These are phyloP conservation scores for Ammodytes dubius DNA, from an alignment of 2,113 vertebrate species.

Conservation along the genomic window DNA sequence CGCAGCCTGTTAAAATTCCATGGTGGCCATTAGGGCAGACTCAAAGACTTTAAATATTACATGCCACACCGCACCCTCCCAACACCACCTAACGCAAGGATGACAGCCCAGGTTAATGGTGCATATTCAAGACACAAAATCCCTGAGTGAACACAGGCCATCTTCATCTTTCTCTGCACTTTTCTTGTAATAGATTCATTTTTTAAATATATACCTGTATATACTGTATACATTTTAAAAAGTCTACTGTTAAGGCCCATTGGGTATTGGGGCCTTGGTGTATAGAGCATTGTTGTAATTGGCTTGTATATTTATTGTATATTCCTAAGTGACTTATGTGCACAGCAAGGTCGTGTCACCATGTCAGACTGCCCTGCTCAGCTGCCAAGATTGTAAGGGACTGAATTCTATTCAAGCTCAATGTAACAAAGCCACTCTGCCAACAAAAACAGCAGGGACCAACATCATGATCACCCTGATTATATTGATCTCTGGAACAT, in stretches of 20 bases:
- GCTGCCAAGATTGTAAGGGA: conserved; percentile 33
- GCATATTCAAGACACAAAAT: conserved; percentile 46
- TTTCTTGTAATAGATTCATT: conserved; percentile 19
- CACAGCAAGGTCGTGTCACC: conserved; percentile 31
- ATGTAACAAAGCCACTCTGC: conserved; percentile 14
- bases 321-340: conserved; percentile 49
- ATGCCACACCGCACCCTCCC: conserved; percentile 18
- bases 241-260: background rate
- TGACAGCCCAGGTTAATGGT: conserved; percentile 31
- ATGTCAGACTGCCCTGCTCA: conserved; percentile 27
- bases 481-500: conserved; percentile 40
- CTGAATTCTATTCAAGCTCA: conserved; percentile 27
- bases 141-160: conserved; percentile 22
- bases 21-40: conserved; percentile 32
- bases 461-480: background rate
- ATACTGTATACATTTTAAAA: no score
- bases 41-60: conserved; percentile 55
- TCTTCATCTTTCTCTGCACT: conserved; percentile 40
- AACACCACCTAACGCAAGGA: background rate
- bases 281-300: conserved; percentile 36
- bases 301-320: conserved; percentile 46
- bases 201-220: conserved; percentile 4
- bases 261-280: conserved; percentile 22
- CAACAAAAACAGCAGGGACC: conserved; percentile 27
- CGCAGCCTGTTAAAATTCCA: conserved; percentile 56